Conservation (phyloP, 1,140 invertebrate genomes). For the Drosophila melanica region DNA sequence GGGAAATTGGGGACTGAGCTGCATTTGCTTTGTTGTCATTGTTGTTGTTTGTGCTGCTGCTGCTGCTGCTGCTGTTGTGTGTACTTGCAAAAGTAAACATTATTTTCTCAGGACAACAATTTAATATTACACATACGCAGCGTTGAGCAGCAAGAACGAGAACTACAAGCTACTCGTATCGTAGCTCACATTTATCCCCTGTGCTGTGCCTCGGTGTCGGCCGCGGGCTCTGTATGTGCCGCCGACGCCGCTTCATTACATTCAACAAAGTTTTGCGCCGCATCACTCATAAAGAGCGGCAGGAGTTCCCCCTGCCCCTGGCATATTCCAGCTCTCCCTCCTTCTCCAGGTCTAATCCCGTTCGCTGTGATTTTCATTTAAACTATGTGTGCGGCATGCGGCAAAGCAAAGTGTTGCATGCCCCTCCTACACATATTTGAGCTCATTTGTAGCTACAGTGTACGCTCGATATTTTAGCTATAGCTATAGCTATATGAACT, state of each 20-base stretch:
- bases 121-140: conserved; percentile 80
- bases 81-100: conserved; percentile 70
- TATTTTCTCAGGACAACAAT: conserved; percentile 78
- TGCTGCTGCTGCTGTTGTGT: conserved; percentile 40
- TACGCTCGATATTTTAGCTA: too few species aligned
- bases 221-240: not conserved
- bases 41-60: conserved; percentile 33
- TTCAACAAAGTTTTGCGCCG: conserved; percentile 60
- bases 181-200: conserved; percentile 46
- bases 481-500: too few species aligned
- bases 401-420: conserved; percentile 15
- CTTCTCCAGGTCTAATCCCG: not conserved
- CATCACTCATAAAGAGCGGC: conserved; percentile 65
- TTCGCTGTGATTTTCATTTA: conserved; percentile 48
- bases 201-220: not conserved
- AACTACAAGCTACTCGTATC: conserved; percentile 32
- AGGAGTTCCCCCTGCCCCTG: not conserved
- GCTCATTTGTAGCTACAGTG: too few species aligned
- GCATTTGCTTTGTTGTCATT: conserved; percentile 40
- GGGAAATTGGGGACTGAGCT: conserved; percentile 2
- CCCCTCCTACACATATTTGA: too few species aligned
- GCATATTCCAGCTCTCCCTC: too few species aligned
- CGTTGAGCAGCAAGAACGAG: conserved; percentile 39
- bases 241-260: conserved; percentile 24
- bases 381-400: conserved; percentile 39